phyloP scores from a whole-genome alignment of 2,113 vertebrate species.

The Epinephelus cyanopodus region DNA sequence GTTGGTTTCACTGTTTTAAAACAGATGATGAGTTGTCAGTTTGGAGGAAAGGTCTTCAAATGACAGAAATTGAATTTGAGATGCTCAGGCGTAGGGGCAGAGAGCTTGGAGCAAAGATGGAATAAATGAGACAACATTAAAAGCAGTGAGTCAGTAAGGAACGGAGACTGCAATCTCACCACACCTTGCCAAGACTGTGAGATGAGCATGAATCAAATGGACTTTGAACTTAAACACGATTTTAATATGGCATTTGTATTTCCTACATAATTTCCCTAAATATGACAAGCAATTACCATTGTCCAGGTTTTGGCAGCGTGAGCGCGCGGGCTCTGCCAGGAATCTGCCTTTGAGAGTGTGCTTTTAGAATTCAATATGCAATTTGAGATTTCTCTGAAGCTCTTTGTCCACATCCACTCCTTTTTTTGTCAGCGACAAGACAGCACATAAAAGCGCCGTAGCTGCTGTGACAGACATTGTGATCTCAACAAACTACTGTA shows the following conservation, averaged over 20 bases:
- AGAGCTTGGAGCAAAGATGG: constrained; percentile 4
- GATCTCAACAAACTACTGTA: constrained; percentile 47
- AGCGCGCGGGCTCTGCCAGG: constrained; percentile 60
- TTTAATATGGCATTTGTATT: constrained; percentile 64
- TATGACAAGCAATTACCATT: constrained; percentile 78
- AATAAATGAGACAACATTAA: constrained; percentile 47
- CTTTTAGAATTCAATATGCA: constrained; percentile 75
- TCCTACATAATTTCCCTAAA: constrained; percentile 64
- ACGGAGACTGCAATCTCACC: constrained; percentile 11
- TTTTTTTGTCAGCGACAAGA: constrained; percentile 60
- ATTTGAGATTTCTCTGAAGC: constrained; percentile 72
- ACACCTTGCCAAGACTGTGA: constrained; percentile 20
- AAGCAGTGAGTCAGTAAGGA: constrained; percentile 21
- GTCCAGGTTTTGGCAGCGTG: constrained; percentile 69
- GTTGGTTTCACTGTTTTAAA: constrained; percentile 17
- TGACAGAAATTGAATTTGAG: constrained; percentile 20
- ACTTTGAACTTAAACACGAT: constrained; percentile 40
- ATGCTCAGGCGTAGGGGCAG: neutral
- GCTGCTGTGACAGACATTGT: constrained; percentile 50
- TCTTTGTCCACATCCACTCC: constrained; percentile 63
- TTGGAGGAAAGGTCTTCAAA: constrained; percentile 2
- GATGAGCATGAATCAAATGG: constrained; percentile 53
- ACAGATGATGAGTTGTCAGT: constrained; percentile 23
- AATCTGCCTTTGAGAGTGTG: constrained; percentile 65
- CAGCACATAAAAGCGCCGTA: constrained; percentile 48